These are phyloP conservation scores for Cepaea nemoralis DNA, from an alignment of 1,140 invertebrate species.

Conservation along the genomic window DNA sequence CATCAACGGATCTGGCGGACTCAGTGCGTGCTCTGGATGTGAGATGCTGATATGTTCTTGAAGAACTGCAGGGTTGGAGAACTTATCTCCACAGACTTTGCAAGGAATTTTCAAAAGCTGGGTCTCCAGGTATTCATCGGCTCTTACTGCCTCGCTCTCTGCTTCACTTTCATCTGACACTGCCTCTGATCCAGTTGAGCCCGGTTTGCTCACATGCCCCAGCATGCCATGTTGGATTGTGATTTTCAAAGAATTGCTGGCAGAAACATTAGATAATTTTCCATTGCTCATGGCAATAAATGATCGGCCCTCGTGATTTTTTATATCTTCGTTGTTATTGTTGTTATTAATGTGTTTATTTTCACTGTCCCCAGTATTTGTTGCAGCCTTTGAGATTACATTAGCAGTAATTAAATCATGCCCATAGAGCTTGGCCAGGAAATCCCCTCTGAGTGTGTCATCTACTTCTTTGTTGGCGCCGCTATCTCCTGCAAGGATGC, in stretches of 20 bases:
- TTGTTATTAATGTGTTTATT: conserved; percentile 20
- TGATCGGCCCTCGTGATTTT: not conserved
- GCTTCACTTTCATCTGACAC: conserved; percentile 31
- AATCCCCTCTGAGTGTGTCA: conserved; percentile 51
- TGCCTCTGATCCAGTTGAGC: conserved; percentile 28
- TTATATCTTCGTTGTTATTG: conserved; percentile 33
- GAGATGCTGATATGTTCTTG: conserved; percentile 26
- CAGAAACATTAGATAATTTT: not conserved
- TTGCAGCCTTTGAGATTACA: not conserved
- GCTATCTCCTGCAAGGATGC: conserved; percentile 60
- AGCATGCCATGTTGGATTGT: conserved; percentile 17
- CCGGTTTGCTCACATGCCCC: conserved; percentile 31
- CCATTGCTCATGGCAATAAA: conserved; percentile 1
- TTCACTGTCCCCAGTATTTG: not conserved
- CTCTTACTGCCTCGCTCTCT: not conserved
- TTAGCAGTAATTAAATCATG: conserved; percentile 32
- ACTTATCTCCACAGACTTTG: conserved; percentile 22
- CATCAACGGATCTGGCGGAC: not conserved
- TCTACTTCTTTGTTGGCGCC: conserved; percentile 44
- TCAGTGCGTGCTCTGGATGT: conserved; percentile 18
- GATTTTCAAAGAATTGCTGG: not conserved
- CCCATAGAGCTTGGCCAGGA: conserved; percentile 55
- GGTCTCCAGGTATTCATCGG: not conserved
- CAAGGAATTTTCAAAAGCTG: conserved; percentile 4
- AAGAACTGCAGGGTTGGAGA: conserved; percentile 16